Conservation (phyloP, 2,888 invertebrate species). For the Aspidiotus rigidus region DNA sequence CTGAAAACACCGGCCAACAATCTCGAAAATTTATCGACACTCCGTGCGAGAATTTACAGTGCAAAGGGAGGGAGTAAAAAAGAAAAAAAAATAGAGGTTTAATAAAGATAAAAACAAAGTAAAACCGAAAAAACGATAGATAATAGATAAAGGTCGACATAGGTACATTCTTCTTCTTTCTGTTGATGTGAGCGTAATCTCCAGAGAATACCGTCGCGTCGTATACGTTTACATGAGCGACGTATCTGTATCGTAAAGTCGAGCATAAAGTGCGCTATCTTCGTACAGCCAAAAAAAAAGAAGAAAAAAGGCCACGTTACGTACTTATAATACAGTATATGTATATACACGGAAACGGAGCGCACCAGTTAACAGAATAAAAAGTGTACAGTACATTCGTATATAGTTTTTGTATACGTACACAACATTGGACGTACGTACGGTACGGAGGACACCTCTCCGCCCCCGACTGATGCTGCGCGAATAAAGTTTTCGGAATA, state of each 20-base stretch:
- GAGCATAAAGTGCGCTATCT: constrained; percentile 17
- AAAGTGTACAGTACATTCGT: constrained; percentile 7
- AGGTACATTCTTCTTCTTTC: constrained; percentile 26
- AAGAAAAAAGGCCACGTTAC: background rate
- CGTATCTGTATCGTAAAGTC: constrained; percentile 26
- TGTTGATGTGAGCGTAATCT: background rate
- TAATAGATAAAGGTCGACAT: constrained; percentile 33
- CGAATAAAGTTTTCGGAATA: constrained; percentile 28
- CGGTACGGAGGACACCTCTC: too few species aligned
- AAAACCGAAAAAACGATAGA: constrained; percentile 27
- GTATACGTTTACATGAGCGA: constrained; percentile 10
- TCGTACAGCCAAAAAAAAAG: background rate
- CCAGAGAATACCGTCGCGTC: background rate
- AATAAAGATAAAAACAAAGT: constrained; percentile 29
- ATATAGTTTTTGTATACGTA: too few species aligned
- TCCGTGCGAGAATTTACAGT: too few species aligned
- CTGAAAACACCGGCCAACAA: too few species aligned
- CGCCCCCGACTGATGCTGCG: background rate
- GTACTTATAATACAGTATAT: background rate
- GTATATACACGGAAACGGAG: background rate
- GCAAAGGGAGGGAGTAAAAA: too few species aligned
- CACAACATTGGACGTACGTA: too few species aligned
- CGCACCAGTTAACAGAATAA: background rate
- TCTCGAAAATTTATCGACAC: too few species aligned
- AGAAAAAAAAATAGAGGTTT: too few species aligned